Conservation (phyloP, 2,888 invertebrate species). For the Trichacis sp. region DNA sequence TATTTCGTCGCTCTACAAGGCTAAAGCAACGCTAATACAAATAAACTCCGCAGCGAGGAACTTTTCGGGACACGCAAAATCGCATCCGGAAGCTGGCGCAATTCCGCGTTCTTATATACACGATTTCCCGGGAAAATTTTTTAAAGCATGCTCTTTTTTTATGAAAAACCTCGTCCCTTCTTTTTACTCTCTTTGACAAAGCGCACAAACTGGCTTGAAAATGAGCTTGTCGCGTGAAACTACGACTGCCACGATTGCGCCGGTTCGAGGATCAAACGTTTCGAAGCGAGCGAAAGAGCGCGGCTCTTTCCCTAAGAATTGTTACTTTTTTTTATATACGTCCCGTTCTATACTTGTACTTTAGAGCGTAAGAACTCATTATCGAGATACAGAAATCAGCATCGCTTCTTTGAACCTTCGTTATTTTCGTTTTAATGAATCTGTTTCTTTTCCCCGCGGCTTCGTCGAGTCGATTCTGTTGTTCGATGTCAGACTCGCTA, state of each 20-base stretch:
- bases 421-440: constrained; percentile 44
- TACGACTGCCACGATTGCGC: constrained; percentile 62
- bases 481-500: constrained; percentile 43
- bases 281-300: constrained; percentile 55
- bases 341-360: constrained; percentile 49
- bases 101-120: constrained; percentile 18
- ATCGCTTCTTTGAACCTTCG: constrained; percentile 27
- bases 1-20: constrained; percentile 66
- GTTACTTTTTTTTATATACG: constrained; percentile 58
- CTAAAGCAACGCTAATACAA: constrained; percentile 64
- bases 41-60: constrained; percentile 39
- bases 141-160: not conserved
- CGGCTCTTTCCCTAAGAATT: constrained; percentile 46
- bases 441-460: constrained; percentile 26
- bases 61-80: constrained; percentile 3
- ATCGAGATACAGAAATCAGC: constrained; percentile 38
- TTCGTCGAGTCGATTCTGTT: too few species aligned
- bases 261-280: constrained; percentile 65
- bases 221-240: constrained; percentile 4
- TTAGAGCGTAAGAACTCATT: constrained; percentile 49
- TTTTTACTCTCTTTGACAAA: not conserved
- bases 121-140: too few species aligned
- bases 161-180: not conserved
- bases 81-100: constrained; percentile 38
- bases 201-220: constrained; percentile 3